Conservation (phyloP, 2,888 invertebrate genomes). For the Cephus pulcher region DNA sequence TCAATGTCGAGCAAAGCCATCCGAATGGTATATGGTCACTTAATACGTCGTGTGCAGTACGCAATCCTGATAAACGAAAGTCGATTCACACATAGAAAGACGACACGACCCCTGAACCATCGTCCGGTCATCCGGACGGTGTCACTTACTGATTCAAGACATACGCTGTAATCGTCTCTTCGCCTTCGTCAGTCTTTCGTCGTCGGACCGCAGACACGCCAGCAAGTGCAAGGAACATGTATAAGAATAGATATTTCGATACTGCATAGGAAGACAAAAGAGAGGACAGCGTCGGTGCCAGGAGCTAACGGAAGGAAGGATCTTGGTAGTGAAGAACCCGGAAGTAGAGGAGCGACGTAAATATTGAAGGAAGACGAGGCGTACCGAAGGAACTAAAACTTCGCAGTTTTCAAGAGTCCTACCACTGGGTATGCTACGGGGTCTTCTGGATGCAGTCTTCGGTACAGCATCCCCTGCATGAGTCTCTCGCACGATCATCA, state of each 20-base stretch:
- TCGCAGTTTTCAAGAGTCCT: not conserved
- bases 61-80: conserved; percentile 8
- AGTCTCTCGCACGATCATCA: not conserved
- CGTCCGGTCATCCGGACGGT: conserved; percentile 47
- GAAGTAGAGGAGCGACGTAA: not conserved
- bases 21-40: not conserved
- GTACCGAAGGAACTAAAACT: not conserved
- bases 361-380: not conserved
- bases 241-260: not conserved
- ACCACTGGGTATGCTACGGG: conserved; percentile 53
- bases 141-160: conserved; percentile 13
- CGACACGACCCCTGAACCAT: conserved; percentile 55
- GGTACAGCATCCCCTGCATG: conserved; percentile 41
- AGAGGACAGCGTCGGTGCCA: not conserved
- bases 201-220: conserved; percentile 4
- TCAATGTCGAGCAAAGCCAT: not conserved
- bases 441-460: conserved; percentile 51
- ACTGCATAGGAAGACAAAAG: not conserved
- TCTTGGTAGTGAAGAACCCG: not conserved
- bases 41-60: not conserved
- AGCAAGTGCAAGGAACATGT: not conserved
- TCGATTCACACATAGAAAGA: conserved; percentile 1
- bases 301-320: not conserved
- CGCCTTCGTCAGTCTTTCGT: conserved; percentile 3
- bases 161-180: not conserved